Conservation (phyloP, 2,113 vertebrate genomes). For the Anser cygnoides region DNA sequence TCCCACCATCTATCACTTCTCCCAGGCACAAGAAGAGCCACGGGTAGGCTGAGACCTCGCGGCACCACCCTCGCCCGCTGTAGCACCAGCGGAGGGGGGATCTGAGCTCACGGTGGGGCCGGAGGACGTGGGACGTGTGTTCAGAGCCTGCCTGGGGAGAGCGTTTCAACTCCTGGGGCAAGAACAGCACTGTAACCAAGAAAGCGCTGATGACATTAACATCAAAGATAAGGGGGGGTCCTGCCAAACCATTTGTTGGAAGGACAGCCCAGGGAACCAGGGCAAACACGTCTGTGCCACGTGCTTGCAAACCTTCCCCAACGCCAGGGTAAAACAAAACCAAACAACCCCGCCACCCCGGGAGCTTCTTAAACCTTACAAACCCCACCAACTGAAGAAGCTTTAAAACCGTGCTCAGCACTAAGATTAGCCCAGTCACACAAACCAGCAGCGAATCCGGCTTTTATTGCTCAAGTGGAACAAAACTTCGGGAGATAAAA, state of each 20-base stretch:
- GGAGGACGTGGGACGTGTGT: background rate
- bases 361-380: conserved; percentile 61
- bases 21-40: background rate
- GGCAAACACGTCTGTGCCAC: conserved; percentile 56
- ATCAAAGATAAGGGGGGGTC: conserved; percentile 46
- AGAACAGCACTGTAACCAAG: conserved; percentile 25
- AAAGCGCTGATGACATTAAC: conserved; percentile 59
- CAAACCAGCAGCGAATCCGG: conserved; percentile 57
- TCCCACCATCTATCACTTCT: conserved; percentile 36
- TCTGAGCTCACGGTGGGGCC: background rate
- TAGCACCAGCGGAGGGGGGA: background rate
- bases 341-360: conserved; percentile 7
- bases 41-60: background rate
- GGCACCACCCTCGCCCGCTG: background rate
- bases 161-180: conserved; percentile 33
- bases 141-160: conserved; percentile 13
- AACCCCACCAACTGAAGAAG: conserved; percentile 25
- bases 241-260: conserved; percentile 49
- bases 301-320: conserved; percentile 35
- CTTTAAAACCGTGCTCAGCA: conserved; percentile 32
- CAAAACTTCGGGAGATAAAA: conserved; percentile 74
- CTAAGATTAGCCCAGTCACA: conserved; percentile 58
- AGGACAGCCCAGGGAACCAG: conserved; percentile 21
- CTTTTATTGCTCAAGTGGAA: conserved; percentile 74
- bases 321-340: conserved; percentile 32